These are phyloP conservation scores for Australoheros facetus DNA, from an alignment of 2,797 vertebrate genomes.

Conservation along the genomic window DNA sequence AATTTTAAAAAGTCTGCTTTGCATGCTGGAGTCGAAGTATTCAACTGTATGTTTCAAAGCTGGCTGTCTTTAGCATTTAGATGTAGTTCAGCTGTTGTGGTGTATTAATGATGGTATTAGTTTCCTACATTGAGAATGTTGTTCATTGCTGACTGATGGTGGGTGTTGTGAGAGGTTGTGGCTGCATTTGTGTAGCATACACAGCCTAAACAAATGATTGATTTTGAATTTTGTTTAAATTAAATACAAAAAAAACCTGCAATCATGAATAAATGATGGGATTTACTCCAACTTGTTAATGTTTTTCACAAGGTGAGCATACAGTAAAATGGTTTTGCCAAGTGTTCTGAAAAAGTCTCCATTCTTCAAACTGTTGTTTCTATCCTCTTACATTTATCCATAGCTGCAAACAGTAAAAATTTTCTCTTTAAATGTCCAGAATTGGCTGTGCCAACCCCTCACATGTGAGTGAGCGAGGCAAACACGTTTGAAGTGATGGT, in stretches of 20 bases:
- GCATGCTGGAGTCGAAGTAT: not conserved
- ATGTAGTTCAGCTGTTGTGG: not conserved
- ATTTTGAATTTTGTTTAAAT: not conserved
- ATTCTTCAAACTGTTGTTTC: not conserved
- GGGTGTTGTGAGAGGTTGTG: constrained; percentile 10
- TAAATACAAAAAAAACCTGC: not conserved
- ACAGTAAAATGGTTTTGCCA: not conserved
- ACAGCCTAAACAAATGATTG: constrained; percentile 5
- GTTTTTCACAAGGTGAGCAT: not conserved
- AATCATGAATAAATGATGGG: fast-evolving
- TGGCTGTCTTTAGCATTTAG: not conserved
- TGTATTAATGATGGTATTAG: not conserved
- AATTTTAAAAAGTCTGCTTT: not conserved
- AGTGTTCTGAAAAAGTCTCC: fast-evolving
- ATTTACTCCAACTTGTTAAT: not conserved
- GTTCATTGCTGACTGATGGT: not conserved
- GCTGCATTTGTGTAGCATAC: not conserved
- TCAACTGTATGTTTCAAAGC: not conserved
- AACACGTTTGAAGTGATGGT: constrained; percentile 31
- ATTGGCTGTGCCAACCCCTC: not conserved
- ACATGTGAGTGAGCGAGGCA: not conserved
- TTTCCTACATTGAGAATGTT: not conserved
- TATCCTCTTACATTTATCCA: not conserved
- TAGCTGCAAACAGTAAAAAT: not conserved
- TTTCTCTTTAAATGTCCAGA: not conserved